A percentile compares a stretch with the other conserved stretches of the same genome.
Evolutionary conservation across 2,888 invertebrate species (phyloP).

Genomic region (Serrognathus titanus): DNA sequence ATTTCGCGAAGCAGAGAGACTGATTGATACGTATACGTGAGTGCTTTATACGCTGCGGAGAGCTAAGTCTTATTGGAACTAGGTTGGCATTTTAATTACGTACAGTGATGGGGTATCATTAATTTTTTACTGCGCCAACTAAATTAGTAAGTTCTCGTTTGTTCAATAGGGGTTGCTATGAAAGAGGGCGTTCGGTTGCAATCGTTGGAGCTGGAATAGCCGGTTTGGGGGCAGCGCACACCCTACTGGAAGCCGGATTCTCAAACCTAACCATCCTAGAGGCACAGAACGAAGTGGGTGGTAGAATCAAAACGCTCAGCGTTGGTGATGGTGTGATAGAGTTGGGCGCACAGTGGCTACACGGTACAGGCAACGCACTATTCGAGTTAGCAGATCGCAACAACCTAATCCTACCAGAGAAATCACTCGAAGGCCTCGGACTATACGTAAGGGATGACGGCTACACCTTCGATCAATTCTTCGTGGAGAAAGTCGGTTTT

Average conservation of each 20-base stretch:
- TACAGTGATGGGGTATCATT: not conserved
- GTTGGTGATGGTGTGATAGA: constrained; percentile 51
- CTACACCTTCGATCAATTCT: constrained; percentile 43
- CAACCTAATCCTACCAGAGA: constrained; percentile 49
- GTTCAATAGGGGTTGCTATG: not conserved
- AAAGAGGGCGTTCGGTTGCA: constrained; percentile 39
- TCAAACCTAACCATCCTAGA: constrained; percentile 55
- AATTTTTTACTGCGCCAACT: not conserved
- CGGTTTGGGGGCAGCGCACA: constrained; percentile 57
- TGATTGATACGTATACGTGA: constrained; percentile 40
- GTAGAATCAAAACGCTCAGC: constrained; percentile 52
- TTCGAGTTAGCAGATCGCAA: constrained; percentile 50
- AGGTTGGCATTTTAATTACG: not conserved
- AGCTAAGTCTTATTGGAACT: no score
- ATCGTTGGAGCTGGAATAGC: constrained; percentile 62
- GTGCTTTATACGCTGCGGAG: not conserved
- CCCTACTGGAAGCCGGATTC: constrained; percentile 48
- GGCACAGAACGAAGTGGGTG: constrained; percentile 55
- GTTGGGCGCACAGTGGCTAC: constrained; percentile 63
- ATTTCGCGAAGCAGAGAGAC: constrained; percentile 52
- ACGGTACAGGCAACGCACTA: constrained; percentile 56
- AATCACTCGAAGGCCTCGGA: constrained; percentile 58
- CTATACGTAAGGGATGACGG: constrained; percentile 52
- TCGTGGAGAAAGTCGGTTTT: constrained; percentile 53
- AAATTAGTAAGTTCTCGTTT: not conserved